Evolutionary conservation across 2,113 vertebrate genomes (phyloP), one percentile per base, ranked within the genome.

Genomic region (Serinus canaria): DNA sequence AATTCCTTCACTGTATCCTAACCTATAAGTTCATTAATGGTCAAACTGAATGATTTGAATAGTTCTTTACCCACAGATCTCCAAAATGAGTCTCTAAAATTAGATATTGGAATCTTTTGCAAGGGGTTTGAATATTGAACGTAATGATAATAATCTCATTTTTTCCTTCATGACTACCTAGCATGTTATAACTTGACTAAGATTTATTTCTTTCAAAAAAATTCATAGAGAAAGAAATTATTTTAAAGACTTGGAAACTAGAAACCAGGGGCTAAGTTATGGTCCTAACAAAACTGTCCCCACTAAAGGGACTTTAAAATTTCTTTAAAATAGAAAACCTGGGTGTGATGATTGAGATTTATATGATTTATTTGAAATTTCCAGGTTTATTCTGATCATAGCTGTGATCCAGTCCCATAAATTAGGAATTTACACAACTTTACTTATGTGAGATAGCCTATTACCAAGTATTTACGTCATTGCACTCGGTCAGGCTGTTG

Each of bases 21-120:
- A 87, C 35, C 77, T 97, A 55, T 86, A 91, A 95, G 31, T 91
- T 75, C 80, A 80, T 90, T 89, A 95, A 95, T 93, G 92, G 77
- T 94, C 84, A 89, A 87, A 64, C 30, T 63, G 83, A 91, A 73
- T 93, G 2, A 80, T 96, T 75, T 80, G 80, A 96, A 88, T 88
- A 85, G 46, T 89, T 91, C 30, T 94, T 82, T 67, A 87, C 22
- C 63, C 37, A 86, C 41, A 84, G 46, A 87, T 92, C 55, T 77
- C 50, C 87, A 63, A 92, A 87, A 56, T 47, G 16, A 92, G 37
- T 70, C 23, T 87, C 66, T 89, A 62, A 78, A 90, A 90, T 70
- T 50, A 75, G 47, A 53, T 80, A 22, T 41, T 64, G 50, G 46
- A 77, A 49, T 87, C 50, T 59, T 94, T 94, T 82, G 56, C 83